phyloP scores from a whole-genome alignment of 2,888 invertebrate species.

The Conus canariensis region DNA sequence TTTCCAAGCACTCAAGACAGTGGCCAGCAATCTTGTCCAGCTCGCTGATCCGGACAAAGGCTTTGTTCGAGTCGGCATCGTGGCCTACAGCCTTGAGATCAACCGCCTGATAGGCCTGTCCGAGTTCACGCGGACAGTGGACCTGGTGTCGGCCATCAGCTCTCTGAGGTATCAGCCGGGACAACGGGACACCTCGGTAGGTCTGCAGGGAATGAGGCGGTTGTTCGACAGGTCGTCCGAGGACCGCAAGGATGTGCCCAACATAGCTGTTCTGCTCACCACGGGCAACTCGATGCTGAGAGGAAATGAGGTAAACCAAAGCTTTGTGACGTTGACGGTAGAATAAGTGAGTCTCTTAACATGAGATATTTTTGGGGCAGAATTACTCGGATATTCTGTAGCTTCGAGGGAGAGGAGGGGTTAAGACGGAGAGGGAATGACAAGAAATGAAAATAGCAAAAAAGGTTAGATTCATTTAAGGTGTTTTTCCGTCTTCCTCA shows the following conservation, averaged over 20 bases:
- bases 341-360: neutral
- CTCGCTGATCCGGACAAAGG: conserved; percentile 62
- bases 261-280: conserved; percentile 61
- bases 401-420: neutral
- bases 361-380: too few relatives aligned
- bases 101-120: conserved; percentile 28
- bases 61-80: conserved; percentile 68
- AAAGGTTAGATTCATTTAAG: too few relatives aligned
- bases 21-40: conserved; percentile 58
- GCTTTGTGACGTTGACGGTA: too few relatives aligned
- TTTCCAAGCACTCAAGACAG: conserved; percentile 51
- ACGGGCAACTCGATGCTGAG: conserved; percentile 62
- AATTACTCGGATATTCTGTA: too few relatives aligned
- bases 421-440: too few relatives aligned
- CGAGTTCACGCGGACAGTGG: conserved; percentile 46
- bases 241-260: conserved; percentile 61
- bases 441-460: neutral
- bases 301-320: conserved; percentile 8
- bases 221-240: conserved; percentile 56
- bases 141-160: conserved; percentile 26
- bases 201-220: conserved; percentile 50
- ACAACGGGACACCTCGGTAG: conserved; percentile 39
- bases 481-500: too few relatives aligned
- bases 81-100: conserved; percentile 75
- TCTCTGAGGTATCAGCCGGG: conserved; percentile 41